A percentile compares a stretch with the other conserved stretches of the same genome.
phyloP scores from a whole-genome alignment of 1,140 invertebrate species.

The Zaprionus kolodkinae region DNA sequence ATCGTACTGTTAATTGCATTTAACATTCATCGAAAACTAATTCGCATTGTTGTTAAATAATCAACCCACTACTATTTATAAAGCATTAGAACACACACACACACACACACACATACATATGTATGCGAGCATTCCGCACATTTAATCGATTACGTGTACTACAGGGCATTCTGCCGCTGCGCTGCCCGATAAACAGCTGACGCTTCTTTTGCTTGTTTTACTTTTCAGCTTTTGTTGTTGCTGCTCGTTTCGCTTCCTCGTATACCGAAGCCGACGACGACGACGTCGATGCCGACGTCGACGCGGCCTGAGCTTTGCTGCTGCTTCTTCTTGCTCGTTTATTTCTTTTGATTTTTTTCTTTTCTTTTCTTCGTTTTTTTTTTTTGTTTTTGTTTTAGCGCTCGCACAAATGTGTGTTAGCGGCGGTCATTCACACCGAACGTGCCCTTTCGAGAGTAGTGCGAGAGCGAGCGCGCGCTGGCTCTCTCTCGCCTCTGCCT shows the following conservation, averaged over 20 bases:
- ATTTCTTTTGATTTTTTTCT: constrained; percentile 32
- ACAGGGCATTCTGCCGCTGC: constrained; percentile 26
- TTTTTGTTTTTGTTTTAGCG: constrained; percentile 77
- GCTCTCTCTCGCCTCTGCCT: constrained; percentile 11
- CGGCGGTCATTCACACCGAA: constrained; percentile 83
- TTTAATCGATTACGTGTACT: constrained; percentile 10
- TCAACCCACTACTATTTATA: not conserved
- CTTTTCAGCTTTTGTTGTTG: constrained; percentile 61
- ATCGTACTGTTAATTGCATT: not conserved
- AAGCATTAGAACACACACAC: not conserved
- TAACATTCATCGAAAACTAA: not conserved
- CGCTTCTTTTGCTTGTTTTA: constrained; percentile 43
- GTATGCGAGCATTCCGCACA: not conserved
- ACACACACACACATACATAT: not conserved
- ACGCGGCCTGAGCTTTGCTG: constrained; percentile 46
- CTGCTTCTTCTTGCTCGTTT: constrained; percentile 15
- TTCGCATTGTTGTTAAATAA: not conserved
- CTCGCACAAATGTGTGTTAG: constrained; percentile 84
- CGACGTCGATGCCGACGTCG: constrained; percentile 42
- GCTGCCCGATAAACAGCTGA: constrained; percentile 9
- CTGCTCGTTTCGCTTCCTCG: constrained; percentile 57
- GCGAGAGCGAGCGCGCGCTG: constrained; percentile 33
- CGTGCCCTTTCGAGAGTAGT: constrained; percentile 78
- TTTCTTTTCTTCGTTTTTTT: constrained; percentile 24
- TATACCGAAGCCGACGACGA: constrained; percentile 31